Percentiles rank a stretch among this genome's conserved stretches.
Evolutionary conservation across 2,797 vertebrate genomes (phyloP).

Genomic region (Thunnus albacares): DNA sequence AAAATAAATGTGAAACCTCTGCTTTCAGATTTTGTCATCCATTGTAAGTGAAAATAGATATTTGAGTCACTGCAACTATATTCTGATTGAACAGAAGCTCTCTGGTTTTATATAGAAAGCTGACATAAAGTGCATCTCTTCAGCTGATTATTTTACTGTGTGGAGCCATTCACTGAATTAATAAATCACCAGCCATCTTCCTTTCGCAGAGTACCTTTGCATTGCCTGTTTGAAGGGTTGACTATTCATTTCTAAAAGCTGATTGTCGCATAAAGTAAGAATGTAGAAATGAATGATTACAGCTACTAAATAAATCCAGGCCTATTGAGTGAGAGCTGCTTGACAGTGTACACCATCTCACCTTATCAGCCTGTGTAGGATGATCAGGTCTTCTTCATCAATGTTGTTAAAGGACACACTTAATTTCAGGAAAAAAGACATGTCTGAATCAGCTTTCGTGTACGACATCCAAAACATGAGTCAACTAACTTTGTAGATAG

Average conservation of each 20-base stretch:
- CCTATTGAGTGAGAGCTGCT: neutral
- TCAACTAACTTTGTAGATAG: constrained; percentile 29
- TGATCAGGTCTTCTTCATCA: constrained; percentile 33
- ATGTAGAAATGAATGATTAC: constrained; percentile 21
- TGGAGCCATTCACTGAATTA: constrained; percentile 21
- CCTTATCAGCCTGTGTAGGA: constrained; percentile 8
- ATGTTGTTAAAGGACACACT: constrained; percentile 34
- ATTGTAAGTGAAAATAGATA: constrained; percentile 44
- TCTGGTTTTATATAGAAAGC: constrained; percentile 37
- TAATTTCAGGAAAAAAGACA: constrained; percentile 28
- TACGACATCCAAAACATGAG: constrained; percentile 33
- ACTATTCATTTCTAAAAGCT: constrained; percentile 26
- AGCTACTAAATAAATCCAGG: constrained; percentile 2
- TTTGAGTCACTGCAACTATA: constrained; percentile 29
- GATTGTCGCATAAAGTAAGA: constrained; percentile 14
- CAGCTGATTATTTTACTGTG: constrained; percentile 32
- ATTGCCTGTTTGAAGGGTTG: constrained; percentile 1
- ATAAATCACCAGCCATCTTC: constrained; percentile 36
- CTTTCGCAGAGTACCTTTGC: constrained; percentile 20
- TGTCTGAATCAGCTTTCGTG: neutral
- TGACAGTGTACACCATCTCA: constrained; percentile 3
- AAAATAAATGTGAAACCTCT: constrained; percentile 45
- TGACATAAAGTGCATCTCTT: constrained; percentile 10
- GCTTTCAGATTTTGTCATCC: constrained; percentile 32
- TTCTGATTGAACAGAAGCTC: constrained; percentile 38